Evolutionary conservation across 2,888 invertebrate species (phyloP).

Genomic region (Acanthoscelides obtectus): DNA sequence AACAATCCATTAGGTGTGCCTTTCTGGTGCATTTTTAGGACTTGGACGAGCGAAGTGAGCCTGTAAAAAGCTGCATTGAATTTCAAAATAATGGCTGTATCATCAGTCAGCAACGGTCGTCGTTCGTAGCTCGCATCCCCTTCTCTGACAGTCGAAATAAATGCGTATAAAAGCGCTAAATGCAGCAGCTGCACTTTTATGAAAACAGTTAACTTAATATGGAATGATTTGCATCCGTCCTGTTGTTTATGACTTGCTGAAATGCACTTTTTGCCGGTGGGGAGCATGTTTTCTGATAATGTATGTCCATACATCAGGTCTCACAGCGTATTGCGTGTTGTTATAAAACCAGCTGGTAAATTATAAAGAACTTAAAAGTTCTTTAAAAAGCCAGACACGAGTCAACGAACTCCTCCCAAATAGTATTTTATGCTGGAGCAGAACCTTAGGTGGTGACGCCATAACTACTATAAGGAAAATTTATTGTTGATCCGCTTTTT

Average conservation of each 20-base stretch:
- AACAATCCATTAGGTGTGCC: neutral
- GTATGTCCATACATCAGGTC: neutral
- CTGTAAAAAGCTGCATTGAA: conserved; percentile 10
- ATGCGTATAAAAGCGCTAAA: conserved; percentile 10
- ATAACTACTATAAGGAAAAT: too few species aligned
- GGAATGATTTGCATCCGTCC: neutral
- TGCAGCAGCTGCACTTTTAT: conserved; percentile 8
- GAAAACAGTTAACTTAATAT: conserved; percentile 8
- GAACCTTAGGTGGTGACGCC: too few species aligned
- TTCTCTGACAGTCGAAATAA: conserved; percentile 12
- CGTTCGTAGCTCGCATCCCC: neutral
- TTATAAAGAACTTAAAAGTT: too few species aligned
- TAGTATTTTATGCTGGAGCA: too few species aligned
- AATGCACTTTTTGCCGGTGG: neutral
- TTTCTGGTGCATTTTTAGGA: neutral
- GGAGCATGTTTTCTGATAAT: neutral
- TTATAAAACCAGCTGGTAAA: too few species aligned
- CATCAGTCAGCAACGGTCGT: conserved; percentile 11
- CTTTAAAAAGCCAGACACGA: too few species aligned
- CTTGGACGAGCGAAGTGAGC: neutral
- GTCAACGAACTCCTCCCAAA: too few species aligned
- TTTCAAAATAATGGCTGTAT: conserved; percentile 11
- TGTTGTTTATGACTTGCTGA: neutral
- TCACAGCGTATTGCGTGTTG: too few species aligned
- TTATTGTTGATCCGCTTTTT: too few species aligned